Percentiles rank a stretch among this genome's conserved stretches.
These are phyloP conservation scores for Lepidotrigona ventralis DNA, from an alignment of 1,140 invertebrate species.

Conservation along the genomic window DNA sequence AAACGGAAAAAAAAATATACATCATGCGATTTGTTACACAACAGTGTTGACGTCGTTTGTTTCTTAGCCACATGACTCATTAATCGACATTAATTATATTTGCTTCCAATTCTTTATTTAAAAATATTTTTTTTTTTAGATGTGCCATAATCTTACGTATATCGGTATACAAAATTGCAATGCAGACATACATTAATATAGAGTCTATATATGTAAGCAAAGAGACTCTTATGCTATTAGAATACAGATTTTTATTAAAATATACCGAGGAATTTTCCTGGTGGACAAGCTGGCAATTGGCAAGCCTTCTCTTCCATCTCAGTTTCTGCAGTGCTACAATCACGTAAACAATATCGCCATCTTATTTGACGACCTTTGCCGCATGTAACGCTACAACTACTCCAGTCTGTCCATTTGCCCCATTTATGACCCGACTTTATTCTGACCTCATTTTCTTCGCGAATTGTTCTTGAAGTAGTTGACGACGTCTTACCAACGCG, in stretches of 20 bases:
- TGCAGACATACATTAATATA: constrained; percentile 48
- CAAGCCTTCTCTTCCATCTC: constrained; percentile 80
- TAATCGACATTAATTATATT: neutral
- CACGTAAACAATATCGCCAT: constrained; percentile 80
- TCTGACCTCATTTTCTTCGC: constrained; percentile 17
- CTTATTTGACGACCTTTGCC: constrained; percentile 82
- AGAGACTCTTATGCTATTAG: neutral
- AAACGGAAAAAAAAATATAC: constrained; percentile 65
- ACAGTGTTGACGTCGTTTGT: constrained; percentile 17
- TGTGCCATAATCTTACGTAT: constrained; percentile 15
- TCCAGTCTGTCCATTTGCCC: constrained; percentile 82
- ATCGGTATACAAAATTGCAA: constrained; percentile 24
- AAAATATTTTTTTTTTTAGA: neutral
- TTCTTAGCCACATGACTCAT: neutral
- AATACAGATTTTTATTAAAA: constrained; percentile 45
- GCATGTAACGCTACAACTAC: constrained; percentile 82
- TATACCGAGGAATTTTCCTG: constrained; percentile 70
- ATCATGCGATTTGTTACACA: constrained; percentile 69
- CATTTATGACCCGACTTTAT: constrained; percentile 68
- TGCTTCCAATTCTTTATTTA: constrained; percentile 18
- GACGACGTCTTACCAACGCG: constrained; percentile 4
- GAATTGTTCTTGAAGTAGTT: neutral
- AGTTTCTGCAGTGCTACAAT: constrained; percentile 72
- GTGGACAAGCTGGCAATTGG: constrained; percentile 76
- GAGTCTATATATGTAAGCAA: neutral